Conservation (phyloP, 2,888 invertebrate species). For the Troides helena region DNA sequence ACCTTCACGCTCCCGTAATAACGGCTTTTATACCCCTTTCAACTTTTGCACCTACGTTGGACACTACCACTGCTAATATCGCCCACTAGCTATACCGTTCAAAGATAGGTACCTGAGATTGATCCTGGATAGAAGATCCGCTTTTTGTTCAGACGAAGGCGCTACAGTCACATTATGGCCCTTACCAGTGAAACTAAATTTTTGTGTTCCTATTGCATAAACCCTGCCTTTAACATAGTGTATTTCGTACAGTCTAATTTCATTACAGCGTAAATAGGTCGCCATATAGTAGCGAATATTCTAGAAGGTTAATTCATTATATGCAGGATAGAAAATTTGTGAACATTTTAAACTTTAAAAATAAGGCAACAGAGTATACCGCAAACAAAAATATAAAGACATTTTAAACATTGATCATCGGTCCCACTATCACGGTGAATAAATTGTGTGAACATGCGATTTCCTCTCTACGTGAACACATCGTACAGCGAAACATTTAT, state of each 20-base stretch:
- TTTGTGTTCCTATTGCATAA: conserved; percentile 50
- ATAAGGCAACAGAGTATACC: conserved; percentile 64
- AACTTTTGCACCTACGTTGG: neutral
- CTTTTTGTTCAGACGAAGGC: neutral
- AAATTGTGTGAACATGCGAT: conserved; percentile 60
- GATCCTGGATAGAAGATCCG: neutral
- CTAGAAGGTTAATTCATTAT: conserved; percentile 12
- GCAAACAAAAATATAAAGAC: conserved; percentile 54
- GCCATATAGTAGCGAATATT: conserved; percentile 6
- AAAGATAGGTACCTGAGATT: neutral
- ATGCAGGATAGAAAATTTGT: conserved; percentile 36
- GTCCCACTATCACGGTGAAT: conserved; percentile 60
- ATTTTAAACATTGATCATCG: conserved; percentile 49
- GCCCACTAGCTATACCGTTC: neutral
- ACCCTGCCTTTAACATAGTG: conserved; percentile 43
- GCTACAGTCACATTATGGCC: conserved; percentile 43
- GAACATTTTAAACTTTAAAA: conserved; percentile 51
- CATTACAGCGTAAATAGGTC: conserved; percentile 20
- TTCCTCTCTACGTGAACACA: conserved; percentile 74
- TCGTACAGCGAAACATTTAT: conserved; percentile 71
- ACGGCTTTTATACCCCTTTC: neutral
- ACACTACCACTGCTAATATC: neutral
- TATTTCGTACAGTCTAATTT: conserved; percentile 27
- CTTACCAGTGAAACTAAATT: conserved; percentile 48
- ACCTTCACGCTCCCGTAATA: neutral